Evolutionary conservation across 2,888 invertebrate species (phyloP).

Genomic region (Mesoligia furuncula): DNA sequence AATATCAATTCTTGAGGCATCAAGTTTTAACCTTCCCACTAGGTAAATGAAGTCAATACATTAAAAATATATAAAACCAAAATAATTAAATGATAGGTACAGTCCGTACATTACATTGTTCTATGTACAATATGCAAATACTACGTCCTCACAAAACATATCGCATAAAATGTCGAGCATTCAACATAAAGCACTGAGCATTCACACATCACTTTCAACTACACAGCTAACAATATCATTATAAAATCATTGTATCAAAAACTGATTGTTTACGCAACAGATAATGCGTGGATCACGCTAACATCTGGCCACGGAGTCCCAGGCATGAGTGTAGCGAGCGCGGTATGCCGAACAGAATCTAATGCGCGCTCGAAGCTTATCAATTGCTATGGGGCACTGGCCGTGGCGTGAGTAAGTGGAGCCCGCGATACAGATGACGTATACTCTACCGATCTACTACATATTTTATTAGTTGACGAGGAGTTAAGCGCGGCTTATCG

Average conservation of each 20-base stretch:
- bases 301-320: slow-evolving; percentile 70
- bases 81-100: slow-evolving; percentile 21
- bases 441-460: slow-evolving; percentile 39
- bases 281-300: slow-evolving; percentile 57
- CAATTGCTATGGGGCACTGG: slow-evolving; percentile 73
- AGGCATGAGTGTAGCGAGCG: slow-evolving; percentile 61
- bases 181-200: slow-evolving; percentile 29
- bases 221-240: slow-evolving; percentile 23
- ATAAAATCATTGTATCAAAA: slow-evolving; percentile 49
- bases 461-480: slow-evolving; percentile 37
- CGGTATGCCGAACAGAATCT: slow-evolving; percentile 65
- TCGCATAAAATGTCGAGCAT: slow-evolving; percentile 29
- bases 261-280: slow-evolving; percentile 52
- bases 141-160: slow-evolving; percentile 24
- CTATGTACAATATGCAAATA: slow-evolving; percentile 36
- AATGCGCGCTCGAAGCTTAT: slow-evolving; percentile 73
- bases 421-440: slow-evolving; percentile 41
- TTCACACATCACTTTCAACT: slow-evolving; percentile 54
- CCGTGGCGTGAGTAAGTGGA: slow-evolving; percentile 51
- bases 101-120: slow-evolving; percentile 11
- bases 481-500: slow-evolving; percentile 43
- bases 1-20: not conserved
- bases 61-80: slow-evolving; percentile 16
- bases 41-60: slow-evolving; percentile 24
- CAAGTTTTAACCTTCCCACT: slow-evolving; percentile 29